These are phyloP conservation scores for Biston betularia DNA, from an alignment of 2,888 invertebrate genomes.

Conservation along the genomic window DNA sequence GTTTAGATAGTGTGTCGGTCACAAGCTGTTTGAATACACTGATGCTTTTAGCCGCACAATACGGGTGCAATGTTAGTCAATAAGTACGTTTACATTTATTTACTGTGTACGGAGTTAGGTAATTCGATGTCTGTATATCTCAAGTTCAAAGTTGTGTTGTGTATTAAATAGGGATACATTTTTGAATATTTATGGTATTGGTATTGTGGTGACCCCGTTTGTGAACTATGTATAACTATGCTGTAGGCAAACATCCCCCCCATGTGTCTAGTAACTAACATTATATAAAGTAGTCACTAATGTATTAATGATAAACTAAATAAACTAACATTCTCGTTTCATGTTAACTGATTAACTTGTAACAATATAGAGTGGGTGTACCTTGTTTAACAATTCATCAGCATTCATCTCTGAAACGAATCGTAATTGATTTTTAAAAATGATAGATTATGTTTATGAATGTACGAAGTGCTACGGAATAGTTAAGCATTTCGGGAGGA, in stretches of 20 bases:
- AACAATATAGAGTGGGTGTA: slow-evolving; percentile 50
- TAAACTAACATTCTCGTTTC: slow-evolving; percentile 61
- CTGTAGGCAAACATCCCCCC: slow-evolving; percentile 35
- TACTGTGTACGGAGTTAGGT: slow-evolving; percentile 25
- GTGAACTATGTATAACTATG: slow-evolving; percentile 41
- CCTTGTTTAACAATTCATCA: slow-evolving; percentile 43
- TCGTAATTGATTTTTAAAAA: not conserved
- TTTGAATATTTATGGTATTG: slow-evolving; percentile 31
- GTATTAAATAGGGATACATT: slow-evolving; percentile 14
- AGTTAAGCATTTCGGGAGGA: slow-evolving; percentile 22
- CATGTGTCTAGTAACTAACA: slow-evolving; percentile 42
- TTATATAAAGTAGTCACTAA: slow-evolving; percentile 45
- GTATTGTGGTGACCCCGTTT: slow-evolving; percentile 39
- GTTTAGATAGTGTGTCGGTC: slow-evolving; percentile 25
- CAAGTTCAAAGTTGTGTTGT: slow-evolving; percentile 19
- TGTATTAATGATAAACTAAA: slow-evolving; percentile 50
- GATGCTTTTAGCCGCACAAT: slow-evolving; percentile 59
- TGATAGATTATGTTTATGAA: not conserved
- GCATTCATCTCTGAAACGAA: slow-evolving; percentile 36
- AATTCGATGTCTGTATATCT: slow-evolving; percentile 2
- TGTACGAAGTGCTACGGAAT: slow-evolving; percentile 1
- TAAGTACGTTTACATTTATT: slow-evolving; percentile 19
- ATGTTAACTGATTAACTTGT: slow-evolving; percentile 60
- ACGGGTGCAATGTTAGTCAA: slow-evolving; percentile 42
- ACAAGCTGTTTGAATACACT: slow-evolving; percentile 48